Conservation (phyloP, 1,140 invertebrate genomes). For the Drosophila guanche region DNA sequence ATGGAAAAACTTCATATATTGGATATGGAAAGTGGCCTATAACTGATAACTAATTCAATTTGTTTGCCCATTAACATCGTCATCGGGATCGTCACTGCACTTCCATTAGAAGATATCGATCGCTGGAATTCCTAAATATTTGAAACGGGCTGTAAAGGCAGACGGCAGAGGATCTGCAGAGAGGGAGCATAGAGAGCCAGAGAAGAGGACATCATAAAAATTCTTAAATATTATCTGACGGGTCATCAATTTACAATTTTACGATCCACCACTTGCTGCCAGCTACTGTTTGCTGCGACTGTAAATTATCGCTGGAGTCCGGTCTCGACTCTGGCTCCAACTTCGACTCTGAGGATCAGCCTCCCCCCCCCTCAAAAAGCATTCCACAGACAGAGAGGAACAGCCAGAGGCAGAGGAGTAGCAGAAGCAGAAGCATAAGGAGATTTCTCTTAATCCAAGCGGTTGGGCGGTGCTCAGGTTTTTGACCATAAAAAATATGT, state of each 20-base stretch:
- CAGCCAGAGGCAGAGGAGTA: conserved; percentile 6
- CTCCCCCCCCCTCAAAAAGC: no score
- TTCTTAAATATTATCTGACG: conserved; percentile 80
- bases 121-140: conserved; percentile 10
- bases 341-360: conserved; percentile 17
- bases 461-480: conserved; percentile 45
- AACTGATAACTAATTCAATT: conserved; percentile 25
- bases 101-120: conserved; percentile 37
- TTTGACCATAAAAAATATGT: conserved; percentile 53
- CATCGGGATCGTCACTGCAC: neutral
- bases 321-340: conserved; percentile 5
- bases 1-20: no score
- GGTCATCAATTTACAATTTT: conserved; percentile 82
- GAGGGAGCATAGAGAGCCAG: neutral
- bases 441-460: conserved; percentile 44
- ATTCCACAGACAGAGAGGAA: conserved; percentile 2
- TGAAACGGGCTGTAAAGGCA: conserved; percentile 16
- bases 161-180: neutral
- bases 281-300: conserved; percentile 79
- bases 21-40: no score
- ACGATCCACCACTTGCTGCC: conserved; percentile 65
- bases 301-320: conserved; percentile 71
- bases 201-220: conserved; percentile 63
- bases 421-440: conserved; percentile 2
- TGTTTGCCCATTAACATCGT: no score